Evolutionary conservation across 2,888 invertebrate species (phyloP), one percentile per base, ranked within the genome.

Genomic region (Notocelia uddmanniana): DNA sequence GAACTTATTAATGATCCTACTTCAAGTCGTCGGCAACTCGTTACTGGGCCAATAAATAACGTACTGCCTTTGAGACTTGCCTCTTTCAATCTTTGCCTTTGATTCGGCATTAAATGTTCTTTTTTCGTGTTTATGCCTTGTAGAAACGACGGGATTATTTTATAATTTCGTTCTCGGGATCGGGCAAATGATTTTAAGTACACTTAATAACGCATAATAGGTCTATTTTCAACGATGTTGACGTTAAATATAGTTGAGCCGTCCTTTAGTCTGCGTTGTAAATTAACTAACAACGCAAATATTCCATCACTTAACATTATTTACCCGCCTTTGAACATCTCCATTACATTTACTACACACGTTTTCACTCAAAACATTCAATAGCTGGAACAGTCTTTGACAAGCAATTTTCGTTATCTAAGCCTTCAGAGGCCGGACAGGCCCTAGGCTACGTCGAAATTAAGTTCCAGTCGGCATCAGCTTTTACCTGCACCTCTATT

Each of bases 1-100:
- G 77, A 84, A 86, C 86, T 89, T 89, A 90, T 90, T 89, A 90
- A 89, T 88, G 89, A 86, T 84, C 85, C 79, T 70, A 81, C 81
- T 83, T 83, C 85, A 86, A 88, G 84, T 86, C 78, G 80, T 82
- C 79, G 84, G 81, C 83, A 86, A 89, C 88, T 90, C 85, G 86
- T 89, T 89, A 88, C 84, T 79, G 78, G 74, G 73, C 84, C 85
- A 84, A 89, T 90, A 89, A 89, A 90, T 89, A 89, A 87, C 82
- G 82, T 81, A 80, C 83, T 83, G 83, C 80, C 79, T 81, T 79
- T 76, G 77, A 80, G 82, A 77, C 79, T 82, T 81, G 79, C 78
- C 78, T 83, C 80, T 80, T 82, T 85, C 84, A 85, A 84, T 83
- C 84, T 84, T 82, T 77, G 78, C 79, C 73, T 79, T 78, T 75